These are phyloP conservation scores for Epizoanthus stellaris DNA, from an alignment of 92 coral and sea anemone genomes.

Conservation along the genomic window DNA sequence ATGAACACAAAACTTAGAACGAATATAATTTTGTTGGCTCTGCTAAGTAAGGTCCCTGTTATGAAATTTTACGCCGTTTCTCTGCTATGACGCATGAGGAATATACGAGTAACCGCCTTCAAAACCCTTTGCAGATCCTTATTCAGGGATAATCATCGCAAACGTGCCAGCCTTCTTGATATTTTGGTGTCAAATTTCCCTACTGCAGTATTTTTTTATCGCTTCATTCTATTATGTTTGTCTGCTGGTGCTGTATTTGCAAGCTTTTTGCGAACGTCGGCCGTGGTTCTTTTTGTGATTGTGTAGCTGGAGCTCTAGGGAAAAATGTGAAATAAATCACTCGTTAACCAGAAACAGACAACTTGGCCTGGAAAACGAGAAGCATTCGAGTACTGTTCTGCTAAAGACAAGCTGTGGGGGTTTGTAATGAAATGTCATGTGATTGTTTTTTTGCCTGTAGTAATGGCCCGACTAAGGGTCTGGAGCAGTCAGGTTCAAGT, in stretches of 20 bases:
- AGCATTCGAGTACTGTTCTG: background rate
- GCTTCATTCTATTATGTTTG: background rate
- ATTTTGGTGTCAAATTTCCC: conserved; percentile 24
- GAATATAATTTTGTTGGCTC: background rate
- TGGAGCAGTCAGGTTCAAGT: too few relatives aligned
- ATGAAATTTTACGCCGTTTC: background rate
- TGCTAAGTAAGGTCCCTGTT: background rate
- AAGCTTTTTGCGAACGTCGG: background rate
- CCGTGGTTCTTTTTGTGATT: background rate
- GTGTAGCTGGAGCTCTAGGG: background rate
- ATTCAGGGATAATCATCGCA: conserved; percentile 6
- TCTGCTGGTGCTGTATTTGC: background rate
- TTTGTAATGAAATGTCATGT: background rate
- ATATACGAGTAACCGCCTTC: background rate
- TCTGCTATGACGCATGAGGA: background rate
- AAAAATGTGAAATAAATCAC: background rate
- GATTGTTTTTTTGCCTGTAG: background rate
- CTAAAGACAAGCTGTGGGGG: conserved; percentile 13
- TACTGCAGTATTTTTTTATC: background rate
- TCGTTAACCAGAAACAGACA: conserved; percentile 22
- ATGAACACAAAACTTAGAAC: background rate
- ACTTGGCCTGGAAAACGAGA: background rate
- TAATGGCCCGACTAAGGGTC: too few relatives aligned
- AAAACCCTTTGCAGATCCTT: background rate
- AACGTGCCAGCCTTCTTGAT: background rate